phyloP scores from a whole-genome alignment of 64 coral and sea anemone species.

The Acropora tenuis region DNA sequence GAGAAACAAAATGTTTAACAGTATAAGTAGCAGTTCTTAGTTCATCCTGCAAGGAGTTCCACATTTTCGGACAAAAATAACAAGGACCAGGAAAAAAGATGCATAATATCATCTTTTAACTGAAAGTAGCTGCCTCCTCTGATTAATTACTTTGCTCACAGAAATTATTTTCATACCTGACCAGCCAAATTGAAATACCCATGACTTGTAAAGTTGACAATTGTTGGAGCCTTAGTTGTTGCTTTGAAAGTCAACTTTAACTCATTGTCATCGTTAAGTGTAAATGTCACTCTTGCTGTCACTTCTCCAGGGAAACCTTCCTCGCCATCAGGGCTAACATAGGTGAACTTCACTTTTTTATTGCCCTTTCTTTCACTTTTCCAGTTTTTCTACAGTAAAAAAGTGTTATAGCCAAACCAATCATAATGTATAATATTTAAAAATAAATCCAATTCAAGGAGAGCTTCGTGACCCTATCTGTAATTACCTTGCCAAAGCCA shows the following conservation, averaged over 20 bases:
- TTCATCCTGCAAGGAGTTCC: no score
- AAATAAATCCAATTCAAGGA: no score
- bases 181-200: constrained; percentile 97
- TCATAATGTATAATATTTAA: no score
- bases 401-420: not conserved
- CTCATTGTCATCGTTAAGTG: constrained; percentile 82
- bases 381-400: constrained; percentile 20
- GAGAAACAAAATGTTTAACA: no score
- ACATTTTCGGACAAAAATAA: no score
- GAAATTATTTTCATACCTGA: constrained; percentile 55
- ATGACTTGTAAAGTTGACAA: constrained; percentile 93
- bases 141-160: no score
- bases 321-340: constrained; percentile 80
- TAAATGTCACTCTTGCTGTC: constrained; percentile 61
- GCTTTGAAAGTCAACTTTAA: constrained; percentile 78
- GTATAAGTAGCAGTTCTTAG: no score
- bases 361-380: constrained; percentile 39
- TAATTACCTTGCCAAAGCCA: constrained; percentile 77
- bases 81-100: no score
- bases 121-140: no score
- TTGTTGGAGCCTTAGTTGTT: constrained; percentile 63
- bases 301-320: constrained; percentile 89
- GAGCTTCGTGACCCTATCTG: no score
- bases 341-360: constrained; percentile 64
- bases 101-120: no score